Evolutionary conservation across 2,113 vertebrate species (phyloP).

Genomic region (Orycteropus afer): DNA sequence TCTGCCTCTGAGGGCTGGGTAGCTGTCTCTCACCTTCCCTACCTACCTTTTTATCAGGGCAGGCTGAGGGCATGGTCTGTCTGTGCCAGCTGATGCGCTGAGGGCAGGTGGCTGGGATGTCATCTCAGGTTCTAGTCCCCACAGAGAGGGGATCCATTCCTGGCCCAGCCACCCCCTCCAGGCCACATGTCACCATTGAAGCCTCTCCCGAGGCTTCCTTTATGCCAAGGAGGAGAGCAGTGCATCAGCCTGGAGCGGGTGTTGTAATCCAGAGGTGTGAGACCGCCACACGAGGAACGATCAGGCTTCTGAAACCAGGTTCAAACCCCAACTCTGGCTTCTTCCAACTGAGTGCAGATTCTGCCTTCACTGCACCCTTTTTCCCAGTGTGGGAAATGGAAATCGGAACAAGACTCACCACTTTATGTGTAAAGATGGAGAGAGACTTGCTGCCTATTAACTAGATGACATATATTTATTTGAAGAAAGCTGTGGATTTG

Average conservation of each 20-base stretch:
- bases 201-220: conserved; percentile 50
- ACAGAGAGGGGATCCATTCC: conserved; percentile 50
- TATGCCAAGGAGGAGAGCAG: neutral
- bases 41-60: neutral
- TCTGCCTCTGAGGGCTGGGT: neutral
- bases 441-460: neutral
- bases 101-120: conserved; percentile 63
- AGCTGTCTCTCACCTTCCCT: neutral
- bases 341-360: neutral
- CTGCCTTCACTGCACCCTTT: neutral
- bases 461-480: no score
- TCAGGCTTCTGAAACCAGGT: neutral
- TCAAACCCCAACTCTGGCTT: neutral
- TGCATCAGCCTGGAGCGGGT: neutral
- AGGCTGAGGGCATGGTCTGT: neutral
- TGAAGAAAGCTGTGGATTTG: no score
- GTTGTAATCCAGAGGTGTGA: neutral
- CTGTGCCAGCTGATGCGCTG: conserved; percentile 31
- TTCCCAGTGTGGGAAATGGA: neutral
- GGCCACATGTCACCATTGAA: conserved; percentile 59
- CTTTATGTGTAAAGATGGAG: neutral
- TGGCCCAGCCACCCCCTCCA: neutral
- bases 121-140: conserved; percentile 63
- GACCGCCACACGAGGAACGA: neutral
- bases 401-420: neutral